These are phyloP conservation scores for Diprion similis DNA, from an alignment of 1,140 invertebrate genomes.

Conservation along the genomic window DNA sequence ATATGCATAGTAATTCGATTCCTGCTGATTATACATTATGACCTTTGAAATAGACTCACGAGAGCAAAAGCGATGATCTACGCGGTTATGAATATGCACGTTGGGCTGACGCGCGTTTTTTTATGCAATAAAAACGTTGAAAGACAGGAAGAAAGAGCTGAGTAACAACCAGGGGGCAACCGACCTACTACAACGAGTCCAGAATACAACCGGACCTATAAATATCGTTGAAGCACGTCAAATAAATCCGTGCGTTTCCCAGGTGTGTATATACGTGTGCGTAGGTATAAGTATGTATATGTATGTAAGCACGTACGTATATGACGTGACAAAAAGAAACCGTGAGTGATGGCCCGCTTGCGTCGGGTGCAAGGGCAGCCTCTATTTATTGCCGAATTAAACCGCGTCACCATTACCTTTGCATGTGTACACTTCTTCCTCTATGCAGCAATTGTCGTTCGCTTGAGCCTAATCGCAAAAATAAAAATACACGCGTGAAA, in stretches of 20 bases:
- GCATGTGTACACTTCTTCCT: slow-evolving; percentile 39
- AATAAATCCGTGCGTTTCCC: slow-evolving; percentile 62
- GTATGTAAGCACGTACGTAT: slow-evolving; percentile 31
- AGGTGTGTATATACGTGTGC: slow-evolving; percentile 34
- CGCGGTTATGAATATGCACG: no score
- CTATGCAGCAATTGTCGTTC: no score
- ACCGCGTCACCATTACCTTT: slow-evolving; percentile 63
- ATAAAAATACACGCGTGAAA: no score
- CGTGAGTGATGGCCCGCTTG: slow-evolving; percentile 55
- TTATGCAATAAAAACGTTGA: no score
- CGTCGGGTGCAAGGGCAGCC: slow-evolving; percentile 49
- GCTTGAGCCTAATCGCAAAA: no score
- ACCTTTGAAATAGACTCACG: no score
- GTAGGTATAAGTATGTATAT: no score
- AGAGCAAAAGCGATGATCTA: no score
- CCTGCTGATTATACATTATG: no score
- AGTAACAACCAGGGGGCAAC: neutral
- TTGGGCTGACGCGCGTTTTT: no score
- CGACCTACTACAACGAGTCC: neutral
- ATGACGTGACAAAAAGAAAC: slow-evolving; percentile 47
- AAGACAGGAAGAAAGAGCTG: no score
- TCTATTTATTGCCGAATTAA: slow-evolving; percentile 65
- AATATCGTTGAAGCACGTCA: slow-evolving; percentile 60
- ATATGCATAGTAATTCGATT: no score
- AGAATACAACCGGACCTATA: slow-evolving; percentile 56